Conservation (phyloP, 2,113 vertebrate genomes). For the Mus spicilegus region DNA sequence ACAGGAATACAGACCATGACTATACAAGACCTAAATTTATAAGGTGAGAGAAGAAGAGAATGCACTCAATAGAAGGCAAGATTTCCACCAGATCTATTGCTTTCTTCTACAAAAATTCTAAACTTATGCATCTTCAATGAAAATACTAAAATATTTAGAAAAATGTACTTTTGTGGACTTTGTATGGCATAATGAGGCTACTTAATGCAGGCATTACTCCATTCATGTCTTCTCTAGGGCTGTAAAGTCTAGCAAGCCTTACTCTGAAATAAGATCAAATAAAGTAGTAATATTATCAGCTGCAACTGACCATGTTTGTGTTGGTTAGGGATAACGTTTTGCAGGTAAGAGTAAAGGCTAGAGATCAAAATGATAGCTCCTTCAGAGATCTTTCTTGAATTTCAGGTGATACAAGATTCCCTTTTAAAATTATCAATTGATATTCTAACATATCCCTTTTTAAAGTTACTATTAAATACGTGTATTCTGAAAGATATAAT, state of each 20-base stretch:
- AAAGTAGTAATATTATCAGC: not conserved
- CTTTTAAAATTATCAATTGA: not conserved
- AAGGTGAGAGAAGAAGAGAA: not conserved
- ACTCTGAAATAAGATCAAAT: not conserved
- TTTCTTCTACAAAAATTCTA: not conserved
- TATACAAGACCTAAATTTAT: not conserved
- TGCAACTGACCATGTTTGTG: not conserved
- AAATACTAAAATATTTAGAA: not conserved
- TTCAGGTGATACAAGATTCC: not conserved
- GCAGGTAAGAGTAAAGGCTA: not conserved
- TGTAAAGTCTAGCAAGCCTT: not conserved
- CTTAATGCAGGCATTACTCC: not conserved
- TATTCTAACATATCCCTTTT: not conserved
- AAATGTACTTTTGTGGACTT: not conserved
- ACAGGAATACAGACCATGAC: too few species aligned
- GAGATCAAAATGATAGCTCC: not conserved
- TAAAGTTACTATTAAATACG: not conserved
- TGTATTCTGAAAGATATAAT: not conserved
- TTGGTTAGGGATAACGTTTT: not conserved
- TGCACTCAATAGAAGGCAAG: not conserved
- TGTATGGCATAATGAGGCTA: not conserved
- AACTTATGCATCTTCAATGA: not conserved
- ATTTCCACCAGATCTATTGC: not conserved
- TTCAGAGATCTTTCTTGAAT: not conserved
- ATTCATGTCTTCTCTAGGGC: not conserved